Conservation (phyloP, 1,140 invertebrate species). For the Trissolcus basalis region DNA sequence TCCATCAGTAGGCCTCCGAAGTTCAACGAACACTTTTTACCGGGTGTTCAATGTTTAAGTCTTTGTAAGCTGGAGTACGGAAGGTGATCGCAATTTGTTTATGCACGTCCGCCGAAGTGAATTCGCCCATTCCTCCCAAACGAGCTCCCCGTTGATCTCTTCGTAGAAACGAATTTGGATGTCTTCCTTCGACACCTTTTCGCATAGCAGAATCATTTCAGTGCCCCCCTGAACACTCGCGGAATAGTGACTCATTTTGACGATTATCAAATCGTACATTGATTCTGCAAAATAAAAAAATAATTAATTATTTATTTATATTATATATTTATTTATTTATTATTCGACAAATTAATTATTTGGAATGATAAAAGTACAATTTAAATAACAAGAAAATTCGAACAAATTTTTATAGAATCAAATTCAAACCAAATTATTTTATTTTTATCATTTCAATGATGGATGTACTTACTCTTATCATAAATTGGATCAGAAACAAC, state of each 20-base stretch:
- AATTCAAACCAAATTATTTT: no score
- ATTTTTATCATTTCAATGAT: background rate
- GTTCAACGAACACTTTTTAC: constrained; percentile 9
- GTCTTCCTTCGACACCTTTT: constrained; percentile 94
- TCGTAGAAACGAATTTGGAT: constrained; percentile 93
- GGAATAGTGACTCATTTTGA: constrained; percentile 88
- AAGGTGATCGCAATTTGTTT: constrained; percentile 80
- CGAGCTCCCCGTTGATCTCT: constrained; percentile 81
- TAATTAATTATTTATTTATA: background rate
- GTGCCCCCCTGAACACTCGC: constrained; percentile 88
- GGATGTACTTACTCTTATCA: constrained; percentile 88
- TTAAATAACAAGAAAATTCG: no score
- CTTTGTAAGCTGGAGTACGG: constrained; percentile 5
- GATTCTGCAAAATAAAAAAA: constrained; percentile 81
- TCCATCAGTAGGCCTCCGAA: constrained; percentile 15
- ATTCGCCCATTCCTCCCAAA: constrained; percentile 91
- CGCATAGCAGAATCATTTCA: constrained; percentile 94
- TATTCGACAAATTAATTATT: no score
- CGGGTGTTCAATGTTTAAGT: background rate
- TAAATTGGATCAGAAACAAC: constrained; percentile 94
- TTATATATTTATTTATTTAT: no score
- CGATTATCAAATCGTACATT: constrained; percentile 92
- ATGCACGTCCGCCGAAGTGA: constrained; percentile 91
- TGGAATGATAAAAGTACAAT: no score
- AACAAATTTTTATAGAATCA: no score